A percentile compares a stretch with the other conserved stretches of the same genome.
Evolutionary conservation across 2,113 vertebrate species (phyloP).

Genomic region (Podarcis cretensis): DNA sequence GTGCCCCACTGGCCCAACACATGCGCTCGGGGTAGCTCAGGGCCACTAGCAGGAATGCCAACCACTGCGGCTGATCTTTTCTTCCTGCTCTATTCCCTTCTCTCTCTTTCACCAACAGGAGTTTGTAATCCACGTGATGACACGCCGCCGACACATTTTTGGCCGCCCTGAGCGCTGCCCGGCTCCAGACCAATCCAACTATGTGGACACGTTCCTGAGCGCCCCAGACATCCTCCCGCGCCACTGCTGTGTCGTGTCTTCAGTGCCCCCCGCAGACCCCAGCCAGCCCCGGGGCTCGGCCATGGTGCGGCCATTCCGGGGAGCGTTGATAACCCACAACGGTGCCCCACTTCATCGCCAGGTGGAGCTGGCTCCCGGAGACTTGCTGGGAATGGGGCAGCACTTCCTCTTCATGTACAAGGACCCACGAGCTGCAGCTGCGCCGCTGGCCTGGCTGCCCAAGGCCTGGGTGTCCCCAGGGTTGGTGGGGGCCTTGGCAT

Average conservation of each 20-base stretch:
- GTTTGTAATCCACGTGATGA: slow-evolving; percentile 93
- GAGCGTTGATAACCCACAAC: slow-evolving; percentile 88
- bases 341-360: slow-evolving; percentile 85
- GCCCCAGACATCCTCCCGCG: slow-evolving; percentile 88
- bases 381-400: slow-evolving; percentile 88
- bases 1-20: not conserved
- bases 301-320: slow-evolving; percentile 85
- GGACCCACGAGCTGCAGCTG: slow-evolving; percentile 80
- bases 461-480: slow-evolving; percentile 57
- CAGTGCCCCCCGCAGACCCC: slow-evolving; percentile 51
- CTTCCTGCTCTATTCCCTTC: not conserved
- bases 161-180: slow-evolving; percentile 81
- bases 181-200: slow-evolving; percentile 62
- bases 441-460: slow-evolving; percentile 70
- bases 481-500: slow-evolving; percentile 68
- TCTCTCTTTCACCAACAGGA: slow-evolving; percentile 77
- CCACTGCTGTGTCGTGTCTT: slow-evolving; percentile 81
- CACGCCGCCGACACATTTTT: slow-evolving; percentile 87
- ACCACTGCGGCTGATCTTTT: not conserved
- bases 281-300: slow-evolving; percentile 65
- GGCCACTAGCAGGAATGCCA: not conserved
- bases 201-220: slow-evolving; percentile 89
- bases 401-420: slow-evolving; percentile 93
- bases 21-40: no score
- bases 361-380: slow-evolving; percentile 84